A percentile compares a stretch with the other conserved stretches of the same genome.
Conservation (phyloP, 2,888 invertebrate species). For the Nomada goodeniana region DNA sequence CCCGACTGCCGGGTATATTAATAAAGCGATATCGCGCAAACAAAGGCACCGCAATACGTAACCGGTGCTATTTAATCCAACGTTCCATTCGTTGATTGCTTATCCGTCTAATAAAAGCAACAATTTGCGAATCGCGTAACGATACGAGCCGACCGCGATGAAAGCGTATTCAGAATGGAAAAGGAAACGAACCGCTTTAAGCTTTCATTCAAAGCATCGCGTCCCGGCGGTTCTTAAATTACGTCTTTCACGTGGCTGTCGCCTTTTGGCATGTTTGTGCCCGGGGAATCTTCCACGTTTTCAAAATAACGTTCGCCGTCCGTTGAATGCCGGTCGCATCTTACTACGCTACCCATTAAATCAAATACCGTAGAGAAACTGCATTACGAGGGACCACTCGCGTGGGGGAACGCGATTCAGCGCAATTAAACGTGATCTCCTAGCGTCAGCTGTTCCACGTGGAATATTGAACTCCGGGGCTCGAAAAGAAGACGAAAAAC, state of each 20-base stretch:
- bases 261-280: slow-evolving; percentile 55
- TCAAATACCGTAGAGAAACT: slow-evolving; percentile 51
- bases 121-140: slow-evolving; percentile 54
- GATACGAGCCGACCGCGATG: slow-evolving; percentile 41
- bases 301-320: slow-evolving; percentile 52
- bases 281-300: slow-evolving; percentile 55
- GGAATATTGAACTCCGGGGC: neutral
- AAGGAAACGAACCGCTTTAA: slow-evolving; percentile 61
- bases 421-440: slow-evolving; percentile 50
- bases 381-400: slow-evolving; percentile 19
- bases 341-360: slow-evolving; percentile 51
- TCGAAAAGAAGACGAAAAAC: neutral
- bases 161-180: slow-evolving; percentile 39
- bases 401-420: slow-evolving; percentile 34
- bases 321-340: neutral
- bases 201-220: slow-evolving; percentile 56
- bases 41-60: neutral
- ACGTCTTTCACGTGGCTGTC: slow-evolving; percentile 61
- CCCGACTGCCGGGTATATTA: neutral
- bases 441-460: slow-evolving; percentile 26
- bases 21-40: neutral
- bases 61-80: slow-evolving; percentile 25
- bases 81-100: slow-evolving; percentile 19
- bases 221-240: slow-evolving; percentile 63
- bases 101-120: slow-evolving; percentile 35